Percentiles rank a stretch among this genome's conserved stretches.
These are phyloP conservation scores for Nixonia krombeini DNA, from an alignment of 1,140 invertebrate genomes.

Conservation along the genomic window DNA sequence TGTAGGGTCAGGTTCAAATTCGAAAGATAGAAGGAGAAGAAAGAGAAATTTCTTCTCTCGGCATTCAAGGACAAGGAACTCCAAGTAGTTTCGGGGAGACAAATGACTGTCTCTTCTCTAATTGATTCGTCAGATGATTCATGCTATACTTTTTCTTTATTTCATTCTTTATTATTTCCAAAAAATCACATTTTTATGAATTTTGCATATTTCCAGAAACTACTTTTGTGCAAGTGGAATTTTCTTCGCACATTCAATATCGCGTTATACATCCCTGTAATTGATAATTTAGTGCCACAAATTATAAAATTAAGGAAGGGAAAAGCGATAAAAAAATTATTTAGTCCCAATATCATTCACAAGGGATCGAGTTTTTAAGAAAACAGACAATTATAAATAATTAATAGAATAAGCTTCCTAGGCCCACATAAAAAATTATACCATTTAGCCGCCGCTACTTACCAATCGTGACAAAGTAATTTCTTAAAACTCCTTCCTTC, in stretches of 20 bases:
- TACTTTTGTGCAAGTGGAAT: not conserved
- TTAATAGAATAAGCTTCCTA: too few relatives aligned
- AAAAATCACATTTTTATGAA: slow-evolving; percentile 17
- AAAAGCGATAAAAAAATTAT: too few relatives aligned
- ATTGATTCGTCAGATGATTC: slow-evolving; percentile 49
- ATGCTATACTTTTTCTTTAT: too few relatives aligned
- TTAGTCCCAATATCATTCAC: too few relatives aligned
- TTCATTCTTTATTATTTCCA: slow-evolving; percentile 25
- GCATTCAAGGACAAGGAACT: slow-evolving; percentile 24
- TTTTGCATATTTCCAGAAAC: slow-evolving; percentile 1
- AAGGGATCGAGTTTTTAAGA: too few relatives aligned
- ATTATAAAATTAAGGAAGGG: too few relatives aligned
- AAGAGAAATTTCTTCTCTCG: slow-evolving; percentile 39
- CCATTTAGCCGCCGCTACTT: too few relatives aligned
- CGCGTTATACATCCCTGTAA: not conserved
- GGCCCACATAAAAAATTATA: too few relatives aligned
- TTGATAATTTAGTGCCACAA: not conserved
- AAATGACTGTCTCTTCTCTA: slow-evolving; percentile 50
- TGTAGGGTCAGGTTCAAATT: slow-evolving; percentile 26
- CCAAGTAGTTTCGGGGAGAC: slow-evolving; percentile 34
- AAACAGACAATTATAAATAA: too few relatives aligned
- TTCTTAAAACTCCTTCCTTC: too few relatives aligned
- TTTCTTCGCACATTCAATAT: slow-evolving; percentile 10
- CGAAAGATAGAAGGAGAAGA: slow-evolving; percentile 8
- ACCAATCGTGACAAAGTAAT: too few relatives aligned